Evolutionary conservation across 2,888 invertebrate species (phyloP), one percentile per base, ranked within the genome.

Genomic region (Thereva nobilitata): DNA sequence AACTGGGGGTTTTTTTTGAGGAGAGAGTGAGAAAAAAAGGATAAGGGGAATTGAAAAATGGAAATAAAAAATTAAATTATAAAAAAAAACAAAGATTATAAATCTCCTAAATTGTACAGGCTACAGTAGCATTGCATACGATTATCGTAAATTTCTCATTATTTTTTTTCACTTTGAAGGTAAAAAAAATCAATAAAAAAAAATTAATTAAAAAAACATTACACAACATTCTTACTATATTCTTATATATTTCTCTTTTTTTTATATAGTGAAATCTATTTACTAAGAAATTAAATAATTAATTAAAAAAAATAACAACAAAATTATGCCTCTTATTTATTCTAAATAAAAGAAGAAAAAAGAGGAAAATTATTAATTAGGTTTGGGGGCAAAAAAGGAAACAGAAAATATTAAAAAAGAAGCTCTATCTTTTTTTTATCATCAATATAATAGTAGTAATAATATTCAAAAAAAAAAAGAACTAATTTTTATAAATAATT

Each of bases 271-370:
- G 23, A 53, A 9, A 10, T n/a, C 53, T 53, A 53, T 53, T 53
- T 41, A 34, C 53, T 64, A 63, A n/a, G 44, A 53, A 64, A 40
- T 4, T 44, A 44, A 44, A 54, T 64, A 53, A 64, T 38, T 44
- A 64, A 64, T 54, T 38, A 61, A 54, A 55, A 64, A 66, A 67
- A 67, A 54, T 68, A 66, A 66, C 54, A 68, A 68, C 57, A 56
- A 66, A 66, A 54, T 50, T 63, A 66, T 66, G 66, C 68, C 68
- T 68, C 68, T 68, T 68, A 63, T n/a, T 66, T 40, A 55, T 41
- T 45, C 23, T 54, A 37, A 42, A 54, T 41, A 64, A 45, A 42
- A 50, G 41, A 52, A 50, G 66, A 55, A 49, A 68, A 57, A 56
- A 64, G 53, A 56, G 40, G 53, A 44, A 55, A 59, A 6, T 66